These are phyloP conservation scores for Cettia cetti DNA, from an alignment of 2,113 vertebrate genomes.

Conservation along the genomic window DNA sequence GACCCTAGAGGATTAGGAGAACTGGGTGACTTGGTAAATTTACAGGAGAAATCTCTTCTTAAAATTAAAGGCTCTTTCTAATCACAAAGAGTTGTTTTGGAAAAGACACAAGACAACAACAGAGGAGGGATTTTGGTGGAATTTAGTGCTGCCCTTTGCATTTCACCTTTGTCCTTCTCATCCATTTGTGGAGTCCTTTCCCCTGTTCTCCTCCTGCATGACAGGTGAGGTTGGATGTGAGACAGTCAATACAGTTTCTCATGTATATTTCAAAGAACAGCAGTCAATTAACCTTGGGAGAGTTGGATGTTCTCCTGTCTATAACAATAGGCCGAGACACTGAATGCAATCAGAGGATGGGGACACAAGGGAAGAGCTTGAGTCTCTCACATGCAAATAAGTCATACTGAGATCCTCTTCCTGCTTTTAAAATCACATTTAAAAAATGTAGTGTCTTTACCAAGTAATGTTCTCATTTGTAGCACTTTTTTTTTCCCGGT, in stretches of 20 bases:
- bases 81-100: not conserved
- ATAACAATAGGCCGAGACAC: not conserved
- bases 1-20: not conserved
- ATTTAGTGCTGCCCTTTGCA: not conserved
- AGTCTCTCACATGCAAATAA: not conserved
- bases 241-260: conserved; percentile 64
- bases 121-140: not conserved
- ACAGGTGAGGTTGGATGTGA: conserved; percentile 62
- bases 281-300: conserved; percentile 72
- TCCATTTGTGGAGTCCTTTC: conserved; percentile 35
- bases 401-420: not conserved
- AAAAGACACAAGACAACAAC: not conserved
- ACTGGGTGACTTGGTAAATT: not conserved
- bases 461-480: not conserved
- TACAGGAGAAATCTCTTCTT: not conserved
- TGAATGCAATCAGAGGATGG: not conserved
- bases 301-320: conserved; percentile 54
- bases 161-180: conserved; percentile 50
- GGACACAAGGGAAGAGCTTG: not conserved
- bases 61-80: not conserved
- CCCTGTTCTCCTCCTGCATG: conserved; percentile 5
- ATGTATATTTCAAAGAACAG: conserved; percentile 70
- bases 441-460: not conserved
- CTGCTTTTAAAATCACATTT: not conserved
- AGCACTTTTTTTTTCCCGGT: not conserved